phyloP scores from a whole-genome alignment of 2,113 vertebrate species.

The Lepidothrix coronata region DNA sequence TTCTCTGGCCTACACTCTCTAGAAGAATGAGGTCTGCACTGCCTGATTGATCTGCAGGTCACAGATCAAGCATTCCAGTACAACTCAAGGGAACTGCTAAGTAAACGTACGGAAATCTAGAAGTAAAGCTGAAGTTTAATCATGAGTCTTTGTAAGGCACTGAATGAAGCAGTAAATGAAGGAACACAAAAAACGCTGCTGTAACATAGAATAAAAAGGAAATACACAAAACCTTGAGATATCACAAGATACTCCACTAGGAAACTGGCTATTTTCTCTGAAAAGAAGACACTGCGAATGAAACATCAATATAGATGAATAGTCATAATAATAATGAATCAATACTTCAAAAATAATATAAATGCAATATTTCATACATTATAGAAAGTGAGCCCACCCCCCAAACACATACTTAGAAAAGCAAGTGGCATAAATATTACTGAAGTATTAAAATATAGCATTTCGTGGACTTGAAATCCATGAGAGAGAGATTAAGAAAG shows the following conservation, averaged over 20 bases:
- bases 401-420: neutral
- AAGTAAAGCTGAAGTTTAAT: neutral
- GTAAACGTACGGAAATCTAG: neutral
- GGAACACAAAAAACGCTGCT: neutral
- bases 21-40: neutral
- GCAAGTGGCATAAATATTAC: neutral
- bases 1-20: neutral
- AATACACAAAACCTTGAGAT: neutral
- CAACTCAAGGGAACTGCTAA: neutral
- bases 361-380: neutral
- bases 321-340: neutral
- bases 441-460: neutral
- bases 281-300: neutral
- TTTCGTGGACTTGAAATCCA: neutral
- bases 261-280: neutral
- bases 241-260: neutral
- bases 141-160: neutral
- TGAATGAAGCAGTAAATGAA: neutral
- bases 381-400: neutral
- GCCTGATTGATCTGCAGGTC: neutral
- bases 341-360: neutral
- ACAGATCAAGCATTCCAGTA: neutral
- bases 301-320: neutral
- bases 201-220: neutral
- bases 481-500: neutral